phyloP scores from a whole-genome alignment of 2,797 vertebrate species.

The Garrulus glandarius region DNA sequence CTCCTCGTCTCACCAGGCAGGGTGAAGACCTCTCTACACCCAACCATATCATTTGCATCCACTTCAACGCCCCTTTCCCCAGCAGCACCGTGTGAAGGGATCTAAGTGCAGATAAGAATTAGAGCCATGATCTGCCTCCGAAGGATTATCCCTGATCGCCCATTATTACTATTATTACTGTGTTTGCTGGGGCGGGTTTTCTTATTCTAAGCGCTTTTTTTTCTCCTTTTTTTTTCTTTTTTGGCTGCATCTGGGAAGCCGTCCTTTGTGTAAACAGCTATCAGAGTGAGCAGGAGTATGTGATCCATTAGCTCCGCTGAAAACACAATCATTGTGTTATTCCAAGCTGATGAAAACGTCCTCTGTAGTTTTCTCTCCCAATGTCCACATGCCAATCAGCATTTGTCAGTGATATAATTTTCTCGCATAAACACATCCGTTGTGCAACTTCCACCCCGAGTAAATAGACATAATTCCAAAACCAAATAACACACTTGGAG shows the following conservation, averaged over 20 bases:
- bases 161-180: constrained; percentile 43
- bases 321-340: constrained; percentile 85
- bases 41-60: neutral
- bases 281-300: constrained; percentile 75
- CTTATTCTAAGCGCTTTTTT: constrained; percentile 6
- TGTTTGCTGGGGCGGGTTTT: neutral
- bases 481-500: constrained; percentile 78
- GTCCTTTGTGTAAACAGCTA: constrained; percentile 80
- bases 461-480: constrained; percentile 83
- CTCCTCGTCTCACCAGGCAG: accelerated
- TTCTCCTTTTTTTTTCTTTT: neutral
- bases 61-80: neutral
- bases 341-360: constrained; percentile 83
- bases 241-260: constrained; percentile 70
- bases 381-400: constrained; percentile 80
- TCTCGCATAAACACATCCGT: constrained; percentile 81
- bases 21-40: neutral
- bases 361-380: constrained; percentile 74
- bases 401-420: constrained; percentile 81
- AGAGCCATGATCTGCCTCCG: neutral
- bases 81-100: neutral
- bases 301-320: constrained; percentile 82
- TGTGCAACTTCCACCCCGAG: constrained; percentile 78
- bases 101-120: constrained; percentile 32
- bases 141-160: constrained; percentile 18